Base-by-base conservation (phyloP, 2,113 vertebrate genomes). In the Prochilodus magdalenae region DNA sequence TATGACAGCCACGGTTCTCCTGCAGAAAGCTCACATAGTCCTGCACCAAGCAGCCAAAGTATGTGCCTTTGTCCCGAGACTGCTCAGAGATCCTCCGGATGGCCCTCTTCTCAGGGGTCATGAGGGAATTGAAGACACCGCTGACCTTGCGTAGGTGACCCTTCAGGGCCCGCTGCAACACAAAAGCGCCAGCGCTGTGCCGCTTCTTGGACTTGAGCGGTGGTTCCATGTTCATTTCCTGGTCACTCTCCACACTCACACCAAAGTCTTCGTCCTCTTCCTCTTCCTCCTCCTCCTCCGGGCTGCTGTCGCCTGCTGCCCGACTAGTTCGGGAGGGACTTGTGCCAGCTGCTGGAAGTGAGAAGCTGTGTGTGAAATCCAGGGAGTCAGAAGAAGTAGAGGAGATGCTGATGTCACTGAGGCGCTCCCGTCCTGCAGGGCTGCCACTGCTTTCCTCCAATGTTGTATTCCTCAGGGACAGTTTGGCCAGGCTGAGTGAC, bases 391-490 rank as follows among this genome's bases (percentile, higher is more conserved):
- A 98, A 0, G 97, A 99, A 74, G 97, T 98, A 53, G 97, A 98
- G 74, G 97, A 99, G 82, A 97, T 91, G 92, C 98, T 99, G 95
- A 97, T 94, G 91, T 98, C 95, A 73, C 98, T 99, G 82, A 98
- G 93, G 20, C 97, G 93, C 90, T 98, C 96, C 30, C 93, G 90
- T 57, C 93, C 91, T 36, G 92, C 90, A 87, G 36, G 12, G 78
- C 79, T 55, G 57, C 33, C 80, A 66, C 75, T 73, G 84, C 82
- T 20, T 27, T 4, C 3, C 5, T 57, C 77, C 27, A 13, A 12
- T 16, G 36, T 66, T 5, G 75, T 18, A 26, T 86, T 86, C 22
- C 66, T 0, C 86, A 88, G 84, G 53, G 89, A 78, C 87, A 82
- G 51, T 75, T 91, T 94, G 81, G 93, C 94, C 62, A 92, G 87